Percentiles rank a stretch among this genome's conserved stretches.
phyloP scores from a whole-genome alignment of 2,888 invertebrate species.

The Keiferia lycopersicella region DNA sequence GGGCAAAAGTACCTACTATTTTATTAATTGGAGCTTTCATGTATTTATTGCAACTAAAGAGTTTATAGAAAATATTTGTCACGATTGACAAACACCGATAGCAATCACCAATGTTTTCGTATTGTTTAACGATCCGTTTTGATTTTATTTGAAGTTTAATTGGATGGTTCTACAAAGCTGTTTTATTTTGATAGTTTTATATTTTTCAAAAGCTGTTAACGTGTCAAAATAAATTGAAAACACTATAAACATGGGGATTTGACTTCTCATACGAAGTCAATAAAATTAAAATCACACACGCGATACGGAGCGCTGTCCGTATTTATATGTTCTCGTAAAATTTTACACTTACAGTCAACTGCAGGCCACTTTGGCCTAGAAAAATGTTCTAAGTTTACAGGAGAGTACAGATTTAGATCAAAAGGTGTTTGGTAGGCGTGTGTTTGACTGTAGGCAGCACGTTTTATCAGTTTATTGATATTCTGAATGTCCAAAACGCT shows the following conservation, averaged over 20 bases:
- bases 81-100: background rate
- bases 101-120: background rate
- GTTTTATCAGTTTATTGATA: conserved; percentile 17
- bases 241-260: background rate
- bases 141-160: background rate
- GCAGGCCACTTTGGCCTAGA: background rate
- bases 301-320: conserved; percentile 10
- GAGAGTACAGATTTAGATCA: background rate
- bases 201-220: background rate
- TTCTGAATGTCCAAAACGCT: conserved; percentile 6
- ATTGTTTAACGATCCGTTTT: background rate
- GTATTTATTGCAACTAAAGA: background rate
- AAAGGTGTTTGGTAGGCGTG: background rate
- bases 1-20: no score
- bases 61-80: background rate
- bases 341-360: background rate
- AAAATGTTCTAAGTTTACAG: background rate
- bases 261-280: background rate
- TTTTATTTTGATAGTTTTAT: background rate
- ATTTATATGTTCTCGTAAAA: conserved; percentile 7
- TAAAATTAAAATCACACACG: background rate
- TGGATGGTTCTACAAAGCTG: background rate
- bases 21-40: background rate
- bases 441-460: background rate
- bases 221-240: background rate